phyloP scores from a whole-genome alignment of 2,888 invertebrate genomes.

The Hydriomena furcata region DNA sequence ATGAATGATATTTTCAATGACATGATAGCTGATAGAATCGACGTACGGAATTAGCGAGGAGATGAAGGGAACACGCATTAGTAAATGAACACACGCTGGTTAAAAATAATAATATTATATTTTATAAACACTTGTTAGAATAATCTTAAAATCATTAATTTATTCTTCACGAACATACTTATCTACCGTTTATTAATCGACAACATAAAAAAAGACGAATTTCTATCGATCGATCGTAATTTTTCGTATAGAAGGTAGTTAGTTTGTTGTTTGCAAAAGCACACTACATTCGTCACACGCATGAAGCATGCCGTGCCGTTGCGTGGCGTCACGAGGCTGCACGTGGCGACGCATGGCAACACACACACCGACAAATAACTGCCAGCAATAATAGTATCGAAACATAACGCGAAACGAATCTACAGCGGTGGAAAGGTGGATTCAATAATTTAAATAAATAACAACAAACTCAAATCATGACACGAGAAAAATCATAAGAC shows the following conservation, averaged over 20 bases:
- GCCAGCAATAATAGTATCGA: constrained; percentile 42
- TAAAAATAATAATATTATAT: constrained; percentile 84
- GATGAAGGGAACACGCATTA: constrained; percentile 64
- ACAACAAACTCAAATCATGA: constrained; percentile 78
- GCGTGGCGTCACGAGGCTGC: constrained; percentile 12
- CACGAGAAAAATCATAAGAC: constrained; percentile 68
- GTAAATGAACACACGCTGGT: constrained; percentile 73
- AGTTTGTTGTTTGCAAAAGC: constrained; percentile 36
- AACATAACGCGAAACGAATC: constrained; percentile 44
- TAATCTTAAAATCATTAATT: constrained; percentile 83
- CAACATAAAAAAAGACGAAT: constrained; percentile 74
- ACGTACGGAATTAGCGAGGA: constrained; percentile 51
- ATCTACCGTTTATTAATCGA: constrained; percentile 74
- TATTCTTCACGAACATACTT: constrained; percentile 81
- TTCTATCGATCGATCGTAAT: constrained; percentile 59
- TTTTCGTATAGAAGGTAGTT: constrained; percentile 44
- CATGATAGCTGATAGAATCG: constrained; percentile 80
- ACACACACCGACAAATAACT: constrained; percentile 33
- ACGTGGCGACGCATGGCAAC: constrained; percentile 23
- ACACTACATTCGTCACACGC: constrained; percentile 34
- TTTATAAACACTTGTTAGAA: constrained; percentile 84
- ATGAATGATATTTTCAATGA: constrained; percentile 38
- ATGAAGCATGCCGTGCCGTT: constrained; percentile 25
- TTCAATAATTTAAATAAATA: constrained; percentile 78
- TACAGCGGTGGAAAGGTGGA: constrained; percentile 51